phyloP scores from a whole-genome alignment of 1,140 invertebrate species.

The Liolophura sinensis region DNA sequence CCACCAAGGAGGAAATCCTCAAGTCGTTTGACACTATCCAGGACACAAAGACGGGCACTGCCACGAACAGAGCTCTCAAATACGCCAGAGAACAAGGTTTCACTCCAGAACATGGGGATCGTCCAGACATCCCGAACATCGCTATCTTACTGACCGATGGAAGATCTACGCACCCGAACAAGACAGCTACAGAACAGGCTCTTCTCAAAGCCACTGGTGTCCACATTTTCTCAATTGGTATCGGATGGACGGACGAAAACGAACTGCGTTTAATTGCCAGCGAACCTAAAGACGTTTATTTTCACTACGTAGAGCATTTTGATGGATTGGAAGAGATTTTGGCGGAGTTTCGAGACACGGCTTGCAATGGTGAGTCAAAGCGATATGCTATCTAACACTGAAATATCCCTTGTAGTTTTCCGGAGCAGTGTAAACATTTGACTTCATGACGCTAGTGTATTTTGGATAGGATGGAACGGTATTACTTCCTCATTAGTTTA shows the following conservation, averaged over 20 bases:
- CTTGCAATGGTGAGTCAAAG: too few relatives aligned
- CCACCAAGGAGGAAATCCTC: conserved; percentile 16
- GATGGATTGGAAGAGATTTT: conserved; percentile 11
- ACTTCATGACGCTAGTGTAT: too few relatives aligned
- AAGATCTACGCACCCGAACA: conserved; percentile 25
- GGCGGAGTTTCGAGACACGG: too few relatives aligned
- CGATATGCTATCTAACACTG: too few relatives aligned
- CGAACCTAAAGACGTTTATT: conserved; percentile 20
- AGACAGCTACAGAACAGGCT: conserved; percentile 31
- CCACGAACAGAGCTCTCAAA: conserved; percentile 31
- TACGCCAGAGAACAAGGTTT: conserved; percentile 30
- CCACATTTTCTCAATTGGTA: conserved; percentile 37
- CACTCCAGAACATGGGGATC: conserved; percentile 23
- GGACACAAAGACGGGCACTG: conserved; percentile 29
- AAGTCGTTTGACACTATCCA: conserved; percentile 22
- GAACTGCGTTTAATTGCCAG: conserved; percentile 31
- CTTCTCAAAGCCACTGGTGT: conserved; percentile 15
- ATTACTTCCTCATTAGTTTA: too few relatives aligned
- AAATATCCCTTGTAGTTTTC: too few relatives aligned
- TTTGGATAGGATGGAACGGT: too few relatives aligned
- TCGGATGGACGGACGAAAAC: conserved; percentile 24
- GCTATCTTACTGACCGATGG: conserved; percentile 37
- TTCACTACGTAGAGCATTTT: conserved; percentile 23
- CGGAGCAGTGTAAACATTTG: too few relatives aligned
- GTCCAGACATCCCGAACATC: conserved; percentile 25